Conservation (phyloP, 2,113 vertebrate genomes). For the Campylomormyrus tamandua region DNA sequence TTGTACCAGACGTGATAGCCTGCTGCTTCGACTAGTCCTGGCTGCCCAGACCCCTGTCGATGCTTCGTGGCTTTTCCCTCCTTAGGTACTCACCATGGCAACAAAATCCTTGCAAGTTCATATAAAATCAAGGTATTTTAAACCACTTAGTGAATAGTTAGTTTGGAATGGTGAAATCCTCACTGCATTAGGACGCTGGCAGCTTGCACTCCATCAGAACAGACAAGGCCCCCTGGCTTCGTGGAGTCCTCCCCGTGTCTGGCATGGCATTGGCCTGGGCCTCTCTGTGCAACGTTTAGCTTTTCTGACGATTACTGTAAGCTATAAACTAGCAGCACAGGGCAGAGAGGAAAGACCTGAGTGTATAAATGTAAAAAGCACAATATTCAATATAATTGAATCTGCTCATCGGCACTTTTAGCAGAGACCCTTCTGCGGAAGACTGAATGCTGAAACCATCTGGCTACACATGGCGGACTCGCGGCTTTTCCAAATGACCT, state of each 20-base stretch:
- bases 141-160: not conserved
- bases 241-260: not conserved
- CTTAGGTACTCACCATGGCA: not conserved
- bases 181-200: not conserved
- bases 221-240: constrained; percentile 39
- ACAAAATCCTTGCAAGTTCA: not conserved
- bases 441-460: not conserved
- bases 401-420: constrained; percentile 44
- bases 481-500: not conserved
- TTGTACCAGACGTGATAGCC: not conserved
- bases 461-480: not conserved
- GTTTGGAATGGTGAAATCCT: not conserved
- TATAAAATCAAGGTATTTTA: not conserved
- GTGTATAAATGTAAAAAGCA: not conserved
- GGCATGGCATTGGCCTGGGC: not conserved
- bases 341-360: not conserved
- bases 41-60: not conserved
- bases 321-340: not conserved
- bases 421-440: constrained; percentile 1
- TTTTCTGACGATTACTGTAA: not conserved
- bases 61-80: not conserved
- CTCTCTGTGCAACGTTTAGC: not conserved
- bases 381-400: constrained; percentile 46
- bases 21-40: not conserved
- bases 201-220: constrained; percentile 50